phyloP scores from a whole-genome alignment of 2,888 invertebrate genomes.

The Dione juno region DNA sequence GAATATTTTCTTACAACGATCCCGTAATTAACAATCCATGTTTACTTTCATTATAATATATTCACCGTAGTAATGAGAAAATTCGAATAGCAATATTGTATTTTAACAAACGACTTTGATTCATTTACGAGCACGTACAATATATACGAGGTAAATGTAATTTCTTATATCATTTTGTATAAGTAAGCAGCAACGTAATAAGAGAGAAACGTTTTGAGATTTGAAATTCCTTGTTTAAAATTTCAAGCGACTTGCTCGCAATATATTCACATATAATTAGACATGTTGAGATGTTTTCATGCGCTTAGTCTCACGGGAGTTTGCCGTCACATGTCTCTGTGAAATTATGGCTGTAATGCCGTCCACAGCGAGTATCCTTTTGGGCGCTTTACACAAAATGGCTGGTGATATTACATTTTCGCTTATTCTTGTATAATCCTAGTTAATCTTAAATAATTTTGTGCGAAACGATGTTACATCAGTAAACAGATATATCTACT shows the following conservation, averaged over 20 bases:
- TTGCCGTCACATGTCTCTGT: constrained; percentile 30
- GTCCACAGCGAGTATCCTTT: constrained; percentile 31
- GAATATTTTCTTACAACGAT: background rate
- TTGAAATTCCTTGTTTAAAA: constrained; percentile 13
- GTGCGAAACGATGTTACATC: background rate
- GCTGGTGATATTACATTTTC: constrained; percentile 22
- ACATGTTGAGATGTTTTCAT: constrained; percentile 33
- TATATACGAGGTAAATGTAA: background rate
- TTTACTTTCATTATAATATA: background rate
- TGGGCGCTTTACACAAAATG: constrained; percentile 17
- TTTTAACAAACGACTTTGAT: background rate
- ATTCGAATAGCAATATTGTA: background rate
- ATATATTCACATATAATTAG: constrained; percentile 33
- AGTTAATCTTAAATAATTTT: constrained; percentile 25
- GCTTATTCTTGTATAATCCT: constrained; percentile 19
- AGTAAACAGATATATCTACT: constrained; percentile 24
- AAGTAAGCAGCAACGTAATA: too few species aligned
- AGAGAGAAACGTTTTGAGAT: background rate
- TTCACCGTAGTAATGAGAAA: background rate
- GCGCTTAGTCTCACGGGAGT: constrained; percentile 32
- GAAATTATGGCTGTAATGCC: constrained; percentile 31
- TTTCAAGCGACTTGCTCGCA: constrained; percentile 7
- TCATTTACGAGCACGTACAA: background rate
- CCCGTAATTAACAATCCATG: background rate
- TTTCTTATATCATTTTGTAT: background rate